phyloP scores from a whole-genome alignment of 1,140 invertebrate species.

The Acyrthosiphon pisum region DNA sequence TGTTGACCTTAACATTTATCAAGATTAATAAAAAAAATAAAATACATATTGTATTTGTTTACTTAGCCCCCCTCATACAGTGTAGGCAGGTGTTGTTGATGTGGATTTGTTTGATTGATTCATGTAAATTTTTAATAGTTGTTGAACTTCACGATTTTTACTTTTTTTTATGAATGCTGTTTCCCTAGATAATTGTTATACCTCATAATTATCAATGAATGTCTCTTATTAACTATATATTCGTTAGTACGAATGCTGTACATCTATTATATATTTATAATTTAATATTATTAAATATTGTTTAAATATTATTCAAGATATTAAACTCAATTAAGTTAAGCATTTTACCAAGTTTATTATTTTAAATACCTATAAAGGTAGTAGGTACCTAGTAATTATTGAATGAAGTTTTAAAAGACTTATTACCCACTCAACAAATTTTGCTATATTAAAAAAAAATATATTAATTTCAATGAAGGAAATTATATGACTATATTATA shows the following conservation, averaged over 20 bases:
- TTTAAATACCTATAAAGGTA: neutral
- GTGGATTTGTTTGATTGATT: neutral
- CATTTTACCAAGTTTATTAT: neutral
- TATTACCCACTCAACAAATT: neutral
- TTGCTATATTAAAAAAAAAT: neutral
- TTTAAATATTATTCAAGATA: neutral
- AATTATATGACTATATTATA: neutral
- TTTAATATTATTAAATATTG: neutral
- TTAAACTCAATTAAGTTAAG: neutral
- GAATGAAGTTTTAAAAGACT: neutral
- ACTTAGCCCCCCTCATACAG: too few relatives aligned
- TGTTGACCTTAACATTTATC: too few relatives aligned
- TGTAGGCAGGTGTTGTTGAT: too few relatives aligned
- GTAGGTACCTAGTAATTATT: neutral
- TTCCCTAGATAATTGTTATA: neutral
- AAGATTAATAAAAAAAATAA: too few relatives aligned
- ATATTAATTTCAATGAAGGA: neutral
- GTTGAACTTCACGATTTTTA: neutral
- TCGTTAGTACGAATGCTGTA: neutral
- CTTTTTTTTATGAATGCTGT: neutral
- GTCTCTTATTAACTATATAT: neutral
- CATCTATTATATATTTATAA: neutral
- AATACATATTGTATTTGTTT: too few relatives aligned
- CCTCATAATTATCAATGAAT: neutral
- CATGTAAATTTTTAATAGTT: neutral